A percentile compares a stretch with the other conserved stretches of the same genome.
Evolutionary conservation across 2,113 vertebrate genomes (phyloP).

Genomic region (Hystrix cristata): DNA sequence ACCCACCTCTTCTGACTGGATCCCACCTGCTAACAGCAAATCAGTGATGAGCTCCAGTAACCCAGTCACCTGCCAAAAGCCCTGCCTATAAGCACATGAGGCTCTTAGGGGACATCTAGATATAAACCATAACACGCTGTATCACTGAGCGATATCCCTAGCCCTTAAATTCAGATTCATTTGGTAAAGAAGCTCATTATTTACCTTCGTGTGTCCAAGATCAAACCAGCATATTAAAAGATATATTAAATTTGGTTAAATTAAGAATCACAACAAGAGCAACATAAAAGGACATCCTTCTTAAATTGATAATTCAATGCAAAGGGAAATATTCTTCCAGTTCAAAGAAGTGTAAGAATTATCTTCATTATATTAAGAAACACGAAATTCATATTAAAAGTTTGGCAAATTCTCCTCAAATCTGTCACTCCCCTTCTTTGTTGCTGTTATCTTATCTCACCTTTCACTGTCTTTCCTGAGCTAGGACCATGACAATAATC

Average conservation of each 20-base stretch:
- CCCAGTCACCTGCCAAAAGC: neutral
- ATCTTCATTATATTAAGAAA: neutral
- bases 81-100: neutral
- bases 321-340: neutral
- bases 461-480: neutral
- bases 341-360: slow-evolving; percentile 22
- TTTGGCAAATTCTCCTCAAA: slow-evolving; percentile 17
- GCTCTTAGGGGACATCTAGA: neutral
- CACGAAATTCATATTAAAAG: neutral
- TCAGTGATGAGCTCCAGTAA: neutral
- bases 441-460: neutral
- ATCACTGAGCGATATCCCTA: neutral
- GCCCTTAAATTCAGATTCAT: neutral
- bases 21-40: neutral
- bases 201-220: slow-evolving; percentile 54
- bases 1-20: neutral
- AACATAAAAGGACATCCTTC: neutral
- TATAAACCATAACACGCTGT: neutral
- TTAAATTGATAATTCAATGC: neutral
- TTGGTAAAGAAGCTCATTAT: slow-evolving; percentile 16
- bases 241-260: neutral
- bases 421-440: neutral
- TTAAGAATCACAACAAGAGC: neutral
- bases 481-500: neutral
- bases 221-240: slow-evolving; percentile 14